A percentile compares a stretch with the other conserved stretches of the same genome.
phyloP scores from a whole-genome alignment of 2,113 vertebrate genomes.

The Antennarius striatus region DNA sequence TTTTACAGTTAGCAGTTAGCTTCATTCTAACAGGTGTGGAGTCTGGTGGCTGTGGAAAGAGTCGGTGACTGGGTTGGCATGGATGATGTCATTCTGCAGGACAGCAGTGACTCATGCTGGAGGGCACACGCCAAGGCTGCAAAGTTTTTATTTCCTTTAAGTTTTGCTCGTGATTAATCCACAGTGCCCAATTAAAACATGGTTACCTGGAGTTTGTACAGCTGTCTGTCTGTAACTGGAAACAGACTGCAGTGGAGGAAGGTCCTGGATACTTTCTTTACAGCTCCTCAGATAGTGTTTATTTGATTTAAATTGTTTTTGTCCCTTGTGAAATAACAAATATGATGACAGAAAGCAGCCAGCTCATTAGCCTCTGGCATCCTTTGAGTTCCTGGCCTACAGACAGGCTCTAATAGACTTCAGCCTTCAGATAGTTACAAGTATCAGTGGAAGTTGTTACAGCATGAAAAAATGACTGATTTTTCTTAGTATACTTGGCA shows the following conservation, averaged over 20 bases:
- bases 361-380: slow-evolving; percentile 49
- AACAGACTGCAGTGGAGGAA: slow-evolving; percentile 42
- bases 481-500: slow-evolving; percentile 55
- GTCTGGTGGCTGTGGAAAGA: slow-evolving; percentile 56
- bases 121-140: slow-evolving; percentile 39
- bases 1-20: slow-evolving; percentile 40
- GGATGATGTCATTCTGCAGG: slow-evolving; percentile 62
- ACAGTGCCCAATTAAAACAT: slow-evolving; percentile 44
- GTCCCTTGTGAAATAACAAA: slow-evolving; percentile 51
- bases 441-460: slow-evolving; percentile 67
- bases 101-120: slow-evolving; percentile 42
- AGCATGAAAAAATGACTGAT: slow-evolving; percentile 57
- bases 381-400: slow-evolving; percentile 37
- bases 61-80: slow-evolving; percentile 33
- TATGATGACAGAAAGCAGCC: slow-evolving; percentile 49
- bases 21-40: slow-evolving; percentile 46
- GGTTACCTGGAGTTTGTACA: slow-evolving; percentile 70
- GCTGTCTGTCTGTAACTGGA: slow-evolving; percentile 63
- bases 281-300: slow-evolving; percentile 62
- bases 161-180: slow-evolving; percentile 59
- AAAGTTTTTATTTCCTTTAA: slow-evolving; percentile 64
- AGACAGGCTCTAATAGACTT: slow-evolving; percentile 60
- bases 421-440: slow-evolving; percentile 53
- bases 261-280: slow-evolving; percentile 33
- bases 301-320: slow-evolving; percentile 59